These are phyloP conservation scores for Aotus griseimembra DNA, from an alignment of 2,797 vertebrate genomes.

Conservation along the genomic window DNA sequence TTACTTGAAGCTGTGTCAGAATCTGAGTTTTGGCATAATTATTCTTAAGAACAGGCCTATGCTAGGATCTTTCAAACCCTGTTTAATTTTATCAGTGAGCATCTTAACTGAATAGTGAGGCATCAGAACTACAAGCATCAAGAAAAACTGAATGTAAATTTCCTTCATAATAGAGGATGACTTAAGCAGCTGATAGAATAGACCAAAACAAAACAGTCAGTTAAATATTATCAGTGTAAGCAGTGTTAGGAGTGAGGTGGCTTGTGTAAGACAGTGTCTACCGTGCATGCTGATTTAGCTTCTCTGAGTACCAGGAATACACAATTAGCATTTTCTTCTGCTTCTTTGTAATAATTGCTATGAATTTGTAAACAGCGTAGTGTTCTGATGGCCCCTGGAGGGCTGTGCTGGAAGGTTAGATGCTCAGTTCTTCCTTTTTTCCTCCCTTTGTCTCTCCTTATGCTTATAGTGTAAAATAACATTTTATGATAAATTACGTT, in stretches of 20 bases:
- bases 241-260: conserved; percentile 25
- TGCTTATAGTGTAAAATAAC: neutral
- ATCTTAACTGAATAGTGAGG: neutral
- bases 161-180: neutral
- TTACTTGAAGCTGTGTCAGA: neutral
- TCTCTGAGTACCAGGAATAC: neutral
- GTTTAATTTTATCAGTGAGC: conserved; percentile 34
- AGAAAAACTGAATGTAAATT: neutral
- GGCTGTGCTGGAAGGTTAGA: neutral
- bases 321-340: neutral
- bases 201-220: neutral
- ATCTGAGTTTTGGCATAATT: neutral
- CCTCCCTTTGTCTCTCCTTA: neutral
- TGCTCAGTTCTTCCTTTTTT: neutral
- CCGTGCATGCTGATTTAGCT: neutral
- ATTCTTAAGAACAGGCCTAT: neutral
- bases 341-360: neutral
- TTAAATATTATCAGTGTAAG: neutral
- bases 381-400: neutral
- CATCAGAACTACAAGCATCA: neutral
- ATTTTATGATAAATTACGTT: conserved; percentile 33
- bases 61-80: neutral
- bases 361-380: neutral
- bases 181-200: neutral
- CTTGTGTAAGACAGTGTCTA: neutral